phyloP scores from a whole-genome alignment of 2,888 invertebrate species.

The Ephialtes manifestator region DNA sequence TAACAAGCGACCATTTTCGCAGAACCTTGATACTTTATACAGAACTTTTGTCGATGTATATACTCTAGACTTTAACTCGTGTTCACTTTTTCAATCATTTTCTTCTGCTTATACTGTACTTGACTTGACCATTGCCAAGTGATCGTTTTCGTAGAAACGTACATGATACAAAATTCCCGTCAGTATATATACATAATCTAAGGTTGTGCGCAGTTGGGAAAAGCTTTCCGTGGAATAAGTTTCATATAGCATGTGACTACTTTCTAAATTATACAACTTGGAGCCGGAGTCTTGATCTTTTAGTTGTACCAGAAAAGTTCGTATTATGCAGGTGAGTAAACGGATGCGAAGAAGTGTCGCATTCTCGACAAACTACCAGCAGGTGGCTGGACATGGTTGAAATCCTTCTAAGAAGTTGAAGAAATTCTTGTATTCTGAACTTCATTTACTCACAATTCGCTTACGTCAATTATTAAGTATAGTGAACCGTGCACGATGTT shows the following conservation, averaged over 20 bases:
- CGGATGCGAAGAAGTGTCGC: background rate
- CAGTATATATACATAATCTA: background rate
- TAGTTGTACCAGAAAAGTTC: constrained; percentile 23
- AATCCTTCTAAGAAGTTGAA: constrained; percentile 18
- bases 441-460: constrained; percentile 10
- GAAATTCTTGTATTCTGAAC: constrained; percentile 7
- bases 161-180: background rate
- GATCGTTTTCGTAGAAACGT: background rate
- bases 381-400: background rate
- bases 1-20: background rate
- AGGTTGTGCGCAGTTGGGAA: background rate
- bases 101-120: background rate
- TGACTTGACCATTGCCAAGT: background rate
- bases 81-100: too few species aligned
- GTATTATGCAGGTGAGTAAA: background rate
- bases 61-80: too few species aligned
- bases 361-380: background rate
- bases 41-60: too few species aligned
- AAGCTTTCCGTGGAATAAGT: background rate
- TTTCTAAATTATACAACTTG: background rate
- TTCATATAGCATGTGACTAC: background rate
- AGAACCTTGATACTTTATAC: too few species aligned
- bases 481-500: background rate
- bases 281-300: constrained; percentile 7
- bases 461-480: background rate